Conservation (phyloP, 2,888 invertebrate genomes). For the Sericinus montela region DNA sequence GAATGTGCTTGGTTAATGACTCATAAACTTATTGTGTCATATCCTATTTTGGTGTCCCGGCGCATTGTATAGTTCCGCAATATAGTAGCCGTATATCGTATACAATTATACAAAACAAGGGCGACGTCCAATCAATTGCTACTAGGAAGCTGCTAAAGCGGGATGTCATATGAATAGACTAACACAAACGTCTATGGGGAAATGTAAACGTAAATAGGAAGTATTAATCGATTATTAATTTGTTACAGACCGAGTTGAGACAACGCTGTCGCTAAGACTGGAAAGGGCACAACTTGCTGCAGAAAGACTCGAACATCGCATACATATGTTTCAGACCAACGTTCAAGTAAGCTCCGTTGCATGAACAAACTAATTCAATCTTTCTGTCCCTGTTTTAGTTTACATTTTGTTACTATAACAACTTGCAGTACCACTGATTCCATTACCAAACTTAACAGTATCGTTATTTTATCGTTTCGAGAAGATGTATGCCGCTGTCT, state of each 20-base stretch:
- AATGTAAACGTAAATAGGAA: slow-evolving; percentile 32
- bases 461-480: no score
- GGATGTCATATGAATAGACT: slow-evolving; percentile 39
- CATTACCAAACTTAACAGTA: no score
- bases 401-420: no score
- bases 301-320: slow-evolving; percentile 64
- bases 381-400: no score
- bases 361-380: no score
- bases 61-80: slow-evolving; percentile 60
- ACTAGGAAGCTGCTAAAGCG: slow-evolving; percentile 40
- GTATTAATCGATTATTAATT: slow-evolving; percentile 36
- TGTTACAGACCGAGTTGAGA: slow-evolving; percentile 67
- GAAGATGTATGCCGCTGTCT: no score
- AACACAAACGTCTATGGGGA: slow-evolving; percentile 30
- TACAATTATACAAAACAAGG: slow-evolving; percentile 61
- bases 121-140: slow-evolving; percentile 57
- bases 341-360: slow-evolving; percentile 45
- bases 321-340: slow-evolving; percentile 68
- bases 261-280: slow-evolving; percentile 63
- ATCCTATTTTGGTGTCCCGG: slow-evolving; percentile 63
- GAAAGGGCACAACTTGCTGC: slow-evolving; percentile 72
- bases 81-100: slow-evolving; percentile 40
- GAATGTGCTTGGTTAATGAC: slow-evolving; percentile 31
- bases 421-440: no score
- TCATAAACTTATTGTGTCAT: slow-evolving; percentile 58